Percentiles rank a stretch among this genome's conserved stretches.
These are phyloP conservation scores for Porites divaricata DNA, from an alignment of 92 coral and sea anemone genomes.

Conservation along the genomic window DNA sequence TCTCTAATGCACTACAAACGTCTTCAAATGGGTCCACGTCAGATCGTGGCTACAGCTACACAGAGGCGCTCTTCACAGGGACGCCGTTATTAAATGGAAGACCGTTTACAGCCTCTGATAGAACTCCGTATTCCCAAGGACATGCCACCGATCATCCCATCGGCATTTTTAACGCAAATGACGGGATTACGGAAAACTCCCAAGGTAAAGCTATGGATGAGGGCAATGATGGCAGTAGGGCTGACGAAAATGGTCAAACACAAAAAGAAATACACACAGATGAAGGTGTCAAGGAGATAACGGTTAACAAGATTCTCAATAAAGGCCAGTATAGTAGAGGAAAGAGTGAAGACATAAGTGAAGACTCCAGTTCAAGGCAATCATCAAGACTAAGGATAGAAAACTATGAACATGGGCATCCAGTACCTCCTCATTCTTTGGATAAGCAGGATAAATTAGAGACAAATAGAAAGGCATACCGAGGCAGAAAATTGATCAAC, in stretches of 20 bases:
- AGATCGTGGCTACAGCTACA: conserved; percentile 39
- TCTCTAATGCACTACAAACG: conserved; percentile 17
- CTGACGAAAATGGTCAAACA: neutral
- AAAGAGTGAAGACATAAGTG: neutral
- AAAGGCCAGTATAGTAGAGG: neutral
- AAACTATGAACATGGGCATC: neutral
- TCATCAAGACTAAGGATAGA: neutral
- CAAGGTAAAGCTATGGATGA: neutral
- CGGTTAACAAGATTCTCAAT: neutral
- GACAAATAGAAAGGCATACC: neutral
- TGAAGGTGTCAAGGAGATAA: conserved; percentile 12
- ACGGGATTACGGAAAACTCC: neutral
- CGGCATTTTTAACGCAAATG: neutral
- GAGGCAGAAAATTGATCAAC: neutral
- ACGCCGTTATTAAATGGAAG: conserved; percentile 33
- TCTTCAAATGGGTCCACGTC: conserved; percentile 13
- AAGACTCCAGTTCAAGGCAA: neutral
- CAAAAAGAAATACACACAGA: conserved; percentile 19
- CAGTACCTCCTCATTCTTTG: neutral
- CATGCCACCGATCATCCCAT: neutral
- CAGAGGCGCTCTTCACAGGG: conserved; percentile 48
- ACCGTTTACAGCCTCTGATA: conserved; percentile 12
- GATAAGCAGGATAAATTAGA: neutral
- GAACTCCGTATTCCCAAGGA: neutral
- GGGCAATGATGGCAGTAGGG: conserved; percentile 1